Base-by-base conservation (phyloP, 1,140 invertebrate species). In the Danaus melanippus region DNA sequence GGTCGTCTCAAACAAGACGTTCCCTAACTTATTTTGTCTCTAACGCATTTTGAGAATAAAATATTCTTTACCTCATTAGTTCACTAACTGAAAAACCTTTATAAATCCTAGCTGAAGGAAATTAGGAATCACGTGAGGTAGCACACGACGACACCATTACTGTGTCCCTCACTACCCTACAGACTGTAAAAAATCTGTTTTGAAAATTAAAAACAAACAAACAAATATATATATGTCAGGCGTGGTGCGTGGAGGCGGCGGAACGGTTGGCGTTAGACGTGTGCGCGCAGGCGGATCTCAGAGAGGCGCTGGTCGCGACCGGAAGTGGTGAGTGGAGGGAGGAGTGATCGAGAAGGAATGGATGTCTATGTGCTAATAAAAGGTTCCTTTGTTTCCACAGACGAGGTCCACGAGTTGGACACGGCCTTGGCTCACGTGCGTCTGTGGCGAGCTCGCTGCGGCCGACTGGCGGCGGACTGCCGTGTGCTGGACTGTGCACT, bases 401-500 rank as follows among this genome's bases (percentile, higher is more conserved):
- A 41, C 7, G 10, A 15, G 50, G 8, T 66, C 52, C 52, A 44
- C 50, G 40, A 62, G 10, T 17, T 53, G 8, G 67, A 56, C 52
- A 44, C 53, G 40, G 64, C 53, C 47, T 50, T 42, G 47, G 67
- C 47, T 9, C 47, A 40, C 1, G 58, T 62, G 0, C 21, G 21
- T 32, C 21, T 32, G 52, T 79, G 74, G 74, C 62, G 66, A n/a
- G 79, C 75, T 40, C 74, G 77, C 2, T 67, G 69, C 42, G 64
- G 68, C 12, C 71, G 79, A 0, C 73, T 87, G 41, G 71, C 76
- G 41, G 82, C 82, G 9, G 81, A 84, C 70, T 69, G 71, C 3
- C 58, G 69, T 55, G 75, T 79, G 51, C 65, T 82, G 46, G 74
- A 76, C 45, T 68, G 67, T 12, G 81, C 81, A 10, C 62, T 81